A percentile compares a stretch with the other conserved stretches of the same genome.
phyloP scores from a whole-genome alignment of 1,140 invertebrate genomes.

The Sitodiplosis mosellana region DNA sequence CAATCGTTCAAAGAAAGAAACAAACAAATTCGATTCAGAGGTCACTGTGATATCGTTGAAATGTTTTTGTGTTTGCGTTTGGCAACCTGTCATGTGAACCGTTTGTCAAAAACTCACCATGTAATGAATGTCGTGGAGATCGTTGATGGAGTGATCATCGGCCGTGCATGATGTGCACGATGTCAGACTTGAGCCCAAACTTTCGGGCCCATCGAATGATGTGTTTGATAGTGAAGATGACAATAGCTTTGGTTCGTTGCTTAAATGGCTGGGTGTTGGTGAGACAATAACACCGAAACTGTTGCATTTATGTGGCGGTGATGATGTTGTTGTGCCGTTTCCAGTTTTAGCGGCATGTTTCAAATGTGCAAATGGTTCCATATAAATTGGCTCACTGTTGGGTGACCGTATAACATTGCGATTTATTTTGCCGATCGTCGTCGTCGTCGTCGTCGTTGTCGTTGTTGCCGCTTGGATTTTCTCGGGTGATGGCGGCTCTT shows the following conservation, averaged over 20 bases:
- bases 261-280: neutral
- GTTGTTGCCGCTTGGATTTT: neutral
- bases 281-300: neutral
- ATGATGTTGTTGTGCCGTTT: neutral
- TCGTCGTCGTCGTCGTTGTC: neutral
- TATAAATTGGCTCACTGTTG: conserved; percentile 4
- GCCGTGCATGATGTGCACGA: no score
- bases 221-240: neutral
- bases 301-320: neutral
- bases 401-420: neutral
- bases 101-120: conserved; percentile 1
- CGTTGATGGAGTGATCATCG: neutral
- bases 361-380: conserved; percentile 7
- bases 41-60: no score
- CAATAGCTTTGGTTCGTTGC: neutral
- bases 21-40: no score
- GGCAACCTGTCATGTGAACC: neutral
- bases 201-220: neutral
- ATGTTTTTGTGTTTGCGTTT: no score
- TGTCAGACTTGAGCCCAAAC: neutral
- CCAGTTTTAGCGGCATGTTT: neutral
- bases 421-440: neutral
- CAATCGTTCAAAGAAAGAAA: no score
- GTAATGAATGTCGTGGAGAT: neutral
- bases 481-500: neutral